phyloP scores from a whole-genome alignment of 2,113 vertebrate species.

The Neolamprologus hecqui region DNA sequence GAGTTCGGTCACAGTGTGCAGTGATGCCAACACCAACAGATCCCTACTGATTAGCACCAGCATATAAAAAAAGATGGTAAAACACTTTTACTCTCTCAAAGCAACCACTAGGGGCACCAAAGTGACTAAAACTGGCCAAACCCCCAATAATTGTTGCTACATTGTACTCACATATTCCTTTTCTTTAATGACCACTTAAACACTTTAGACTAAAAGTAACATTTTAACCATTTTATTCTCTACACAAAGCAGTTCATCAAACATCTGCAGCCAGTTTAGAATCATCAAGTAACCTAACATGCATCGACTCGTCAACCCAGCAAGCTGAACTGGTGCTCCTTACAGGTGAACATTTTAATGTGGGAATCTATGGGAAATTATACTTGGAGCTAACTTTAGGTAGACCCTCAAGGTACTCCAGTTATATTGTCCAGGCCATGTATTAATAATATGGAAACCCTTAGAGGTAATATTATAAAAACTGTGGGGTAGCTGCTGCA shows the following conservation, averaged over 20 bases:
- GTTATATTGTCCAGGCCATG: neutral
- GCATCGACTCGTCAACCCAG: neutral
- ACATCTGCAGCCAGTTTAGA: neutral
- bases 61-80: too few species aligned
- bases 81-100: neutral
- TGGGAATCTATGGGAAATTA: neutral
- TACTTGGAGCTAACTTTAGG: neutral
- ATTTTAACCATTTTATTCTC: neutral
- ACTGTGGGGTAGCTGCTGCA: neutral
- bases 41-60: too few species aligned
- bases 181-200: neutral
- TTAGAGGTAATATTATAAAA: neutral
- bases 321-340: neutral
- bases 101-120: neutral
- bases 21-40: neutral
- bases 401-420: neutral
- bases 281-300: neutral
- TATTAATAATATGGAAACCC: neutral
- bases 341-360: neutral
- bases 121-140: accelerated
- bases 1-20: neutral
- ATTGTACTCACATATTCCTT: neutral
- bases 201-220: accelerated
- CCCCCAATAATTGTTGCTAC: accelerated
- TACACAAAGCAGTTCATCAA: neutral